phyloP scores from a whole-genome alignment of 2,888 invertebrate genomes.

The Acleris emargana region DNA sequence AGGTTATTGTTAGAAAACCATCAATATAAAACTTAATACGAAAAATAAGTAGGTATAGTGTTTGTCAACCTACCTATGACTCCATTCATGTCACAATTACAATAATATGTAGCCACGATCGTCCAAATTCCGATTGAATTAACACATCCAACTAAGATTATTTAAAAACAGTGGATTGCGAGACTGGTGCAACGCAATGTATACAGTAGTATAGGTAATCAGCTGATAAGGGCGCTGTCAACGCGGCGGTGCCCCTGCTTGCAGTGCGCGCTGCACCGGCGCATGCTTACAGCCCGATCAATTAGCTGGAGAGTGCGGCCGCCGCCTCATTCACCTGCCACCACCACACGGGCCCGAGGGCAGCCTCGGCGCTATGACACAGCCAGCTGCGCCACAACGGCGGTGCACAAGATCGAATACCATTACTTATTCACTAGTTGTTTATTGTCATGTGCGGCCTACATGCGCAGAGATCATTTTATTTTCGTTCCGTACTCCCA shows the following conservation, averaged over 20 bases:
- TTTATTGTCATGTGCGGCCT: constrained; percentile 76
- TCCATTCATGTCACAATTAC: constrained; percentile 27
- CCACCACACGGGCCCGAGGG: constrained; percentile 38
- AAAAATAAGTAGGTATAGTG: neutral
- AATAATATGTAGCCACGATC: constrained; percentile 5
- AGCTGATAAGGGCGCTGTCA: constrained; percentile 70
- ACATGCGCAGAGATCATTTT: constrained; percentile 73
- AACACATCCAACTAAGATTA: constrained; percentile 43
- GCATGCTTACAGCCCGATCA: constrained; percentile 75
- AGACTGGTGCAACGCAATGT: constrained; percentile 50
- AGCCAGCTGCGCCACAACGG: constrained; percentile 64
- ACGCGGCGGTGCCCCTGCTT: constrained; percentile 38
- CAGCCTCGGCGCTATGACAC: constrained; percentile 39
- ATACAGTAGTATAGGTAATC: constrained; percentile 66
- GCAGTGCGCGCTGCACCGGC: constrained; percentile 58
- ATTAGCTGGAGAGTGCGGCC: constrained; percentile 52
- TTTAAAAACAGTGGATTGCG: constrained; percentile 56
- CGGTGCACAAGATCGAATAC: constrained; percentile 78
- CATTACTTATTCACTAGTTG: constrained; percentile 76
- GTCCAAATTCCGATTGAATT: constrained; percentile 15
- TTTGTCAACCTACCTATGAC: constrained; percentile 17
- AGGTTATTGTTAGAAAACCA: neutral
- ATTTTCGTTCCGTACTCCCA: constrained; percentile 47
- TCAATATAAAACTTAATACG: neutral
- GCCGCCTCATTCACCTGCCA: constrained; percentile 36